Evolutionary conservation across 2,797 vertebrate species (phyloP).

Genomic region (Botia kubotai): DNA sequence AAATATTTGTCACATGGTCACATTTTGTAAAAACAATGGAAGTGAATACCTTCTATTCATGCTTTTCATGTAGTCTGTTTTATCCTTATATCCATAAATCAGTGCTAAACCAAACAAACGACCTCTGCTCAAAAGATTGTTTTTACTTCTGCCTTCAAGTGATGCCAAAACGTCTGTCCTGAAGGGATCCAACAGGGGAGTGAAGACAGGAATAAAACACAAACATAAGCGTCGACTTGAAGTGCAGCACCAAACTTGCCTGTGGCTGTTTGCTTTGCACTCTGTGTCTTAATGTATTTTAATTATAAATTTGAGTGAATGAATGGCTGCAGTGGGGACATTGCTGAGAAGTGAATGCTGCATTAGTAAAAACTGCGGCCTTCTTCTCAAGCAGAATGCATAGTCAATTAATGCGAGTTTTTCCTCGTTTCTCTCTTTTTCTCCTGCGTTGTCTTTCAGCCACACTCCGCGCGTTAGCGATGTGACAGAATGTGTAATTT

Average conservation of each 20-base stretch:
- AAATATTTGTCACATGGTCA: too few relatives aligned
- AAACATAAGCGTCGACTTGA: slow-evolving; percentile 69
- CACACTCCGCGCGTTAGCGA: neutral
- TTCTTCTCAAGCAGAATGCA: slow-evolving; percentile 18
- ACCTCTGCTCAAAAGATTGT: neutral
- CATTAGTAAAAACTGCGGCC: slow-evolving; percentile 17
- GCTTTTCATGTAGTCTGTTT: neutral
- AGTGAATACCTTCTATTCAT: neutral
- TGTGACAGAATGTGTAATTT: slow-evolving; percentile 36
- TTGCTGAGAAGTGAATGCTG: slow-evolving; percentile 21
- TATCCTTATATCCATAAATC: neutral
- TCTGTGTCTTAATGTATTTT: slow-evolving; percentile 68
- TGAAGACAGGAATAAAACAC: slow-evolving; percentile 66
- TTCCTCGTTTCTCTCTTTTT: neutral
- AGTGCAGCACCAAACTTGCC: slow-evolving; percentile 64
- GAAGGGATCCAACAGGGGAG: slow-evolving; percentile 4
- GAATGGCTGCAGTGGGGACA: slow-evolving; percentile 60
- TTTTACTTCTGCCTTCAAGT: neutral
- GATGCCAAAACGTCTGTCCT: neutral
- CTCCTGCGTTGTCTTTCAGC: neutral
- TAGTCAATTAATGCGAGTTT: slow-evolving; percentile 8
- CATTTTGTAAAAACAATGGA: neutral
- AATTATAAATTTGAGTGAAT: slow-evolving; percentile 71
- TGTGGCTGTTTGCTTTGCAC: slow-evolving; percentile 67
- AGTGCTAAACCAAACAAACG: neutral